Evolutionary conservation across 2,888 invertebrate species (phyloP), one percentile per base, ranked within the genome.

Genomic region (Brachycybe producta): DNA sequence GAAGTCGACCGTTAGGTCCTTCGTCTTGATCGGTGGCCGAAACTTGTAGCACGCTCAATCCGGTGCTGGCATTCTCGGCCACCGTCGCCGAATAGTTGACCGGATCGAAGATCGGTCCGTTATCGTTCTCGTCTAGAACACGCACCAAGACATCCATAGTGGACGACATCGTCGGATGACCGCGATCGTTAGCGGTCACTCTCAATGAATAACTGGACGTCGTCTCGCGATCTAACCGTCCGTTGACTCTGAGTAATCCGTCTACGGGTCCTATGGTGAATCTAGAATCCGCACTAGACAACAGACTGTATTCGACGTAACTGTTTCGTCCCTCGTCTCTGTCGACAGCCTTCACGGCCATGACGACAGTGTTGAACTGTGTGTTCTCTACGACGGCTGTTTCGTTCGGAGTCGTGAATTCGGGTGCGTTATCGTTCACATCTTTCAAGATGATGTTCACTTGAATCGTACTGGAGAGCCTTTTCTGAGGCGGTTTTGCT

Each of bases 1-100:
- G 78, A 4, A 94, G 83, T 57, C 87, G 78, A n/a, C 88, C 91
- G 69, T 92, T 92, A 30, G 79, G 72, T 40, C 84, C 88, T 63
- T 84, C 84, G 67, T 91, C 85, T 57, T 65, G 3, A 57, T 59
- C 52, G 60, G 59, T 50, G 2, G 60, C 58, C 15, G 52, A 49
- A 7, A 59, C 50, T 74, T 86, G 85, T 35, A 91, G 67, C 0
- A 94, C 84, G 65, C 84, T 87, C 36, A 85, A 84, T 5, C 92
- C 94, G 58, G 91, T 85, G 57, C 84, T 84, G n/a, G 88, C 85
- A 67, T 92, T 88, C 71, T 94, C 94, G 0, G 86, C 84, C 27
- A 91, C 82, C 2, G 83, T 82, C 1, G 90, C 85, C 54, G 85
- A 85, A 64, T 90, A 91, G 64, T 87, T 86, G 61, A 83, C 81